Evolutionary conservation across 2,888 invertebrate species (phyloP).

Genomic region (Micropterix aruncella): DNA sequence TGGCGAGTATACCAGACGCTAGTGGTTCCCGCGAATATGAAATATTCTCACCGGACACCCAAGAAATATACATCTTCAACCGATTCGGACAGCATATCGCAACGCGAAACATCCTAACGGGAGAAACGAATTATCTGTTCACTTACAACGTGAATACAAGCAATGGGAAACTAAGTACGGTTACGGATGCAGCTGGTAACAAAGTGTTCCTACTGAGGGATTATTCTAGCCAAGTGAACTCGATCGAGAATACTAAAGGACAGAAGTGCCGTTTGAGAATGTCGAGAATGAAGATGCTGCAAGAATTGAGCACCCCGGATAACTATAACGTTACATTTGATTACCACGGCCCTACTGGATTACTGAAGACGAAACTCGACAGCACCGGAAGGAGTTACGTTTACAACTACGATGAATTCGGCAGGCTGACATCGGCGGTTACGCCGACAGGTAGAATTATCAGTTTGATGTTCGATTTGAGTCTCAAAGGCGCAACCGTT

Average conservation of each 20-base stretch:
- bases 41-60: conserved; percentile 88
- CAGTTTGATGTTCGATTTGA: conserved; percentile 76
- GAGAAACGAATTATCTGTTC: conserved; percentile 84
- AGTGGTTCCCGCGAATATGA: conserved; percentile 78
- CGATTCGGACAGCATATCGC: conserved; percentile 90
- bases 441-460: conserved; percentile 94
- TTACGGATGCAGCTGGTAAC: conserved; percentile 86
- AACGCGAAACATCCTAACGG: conserved; percentile 90
- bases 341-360: conserved; percentile 80
- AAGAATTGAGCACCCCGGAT: conserved; percentile 81
- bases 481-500: conserved; percentile 79
- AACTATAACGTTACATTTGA: conserved; percentile 90
- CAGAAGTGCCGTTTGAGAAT: conserved; percentile 82
- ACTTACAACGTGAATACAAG: conserved; percentile 95
- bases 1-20: conserved; percentile 80
- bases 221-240: conserved; percentile 79
- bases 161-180: conserved; percentile 86
- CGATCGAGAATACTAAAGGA: conserved; percentile 87
- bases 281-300: conserved; percentile 86
- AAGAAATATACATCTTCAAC: conserved; percentile 89
- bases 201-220: conserved; percentile 73
- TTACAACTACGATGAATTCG: conserved; percentile 91
- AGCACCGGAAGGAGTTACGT: conserved; percentile 83
- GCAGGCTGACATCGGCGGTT: conserved; percentile 78
- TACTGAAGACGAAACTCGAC: conserved; percentile 78